These are phyloP conservation scores for Lytechinus variegatus DNA, from an alignment of 35 echinoderm and acorn worm genomes.

Conservation along the genomic window DNA sequence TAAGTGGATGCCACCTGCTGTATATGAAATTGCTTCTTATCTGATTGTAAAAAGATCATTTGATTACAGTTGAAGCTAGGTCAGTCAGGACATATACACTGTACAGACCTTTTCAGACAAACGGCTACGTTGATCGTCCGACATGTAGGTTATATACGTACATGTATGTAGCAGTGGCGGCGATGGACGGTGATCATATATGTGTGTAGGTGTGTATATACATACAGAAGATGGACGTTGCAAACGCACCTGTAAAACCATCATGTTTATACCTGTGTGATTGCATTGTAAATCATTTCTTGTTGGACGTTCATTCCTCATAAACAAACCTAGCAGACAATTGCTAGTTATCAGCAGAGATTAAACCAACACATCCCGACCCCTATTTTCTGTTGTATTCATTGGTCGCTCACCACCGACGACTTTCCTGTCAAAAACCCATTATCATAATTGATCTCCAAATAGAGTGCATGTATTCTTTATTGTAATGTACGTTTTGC, in stretches of 20 bases:
- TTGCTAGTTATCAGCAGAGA: neutral
- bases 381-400: neutral
- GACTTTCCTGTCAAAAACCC: constrained; percentile 37
- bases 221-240: neutral
- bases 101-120: constrained; percentile 6
- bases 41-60: constrained; percentile 50
- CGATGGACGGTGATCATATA: neutral
- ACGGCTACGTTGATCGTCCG: neutral
- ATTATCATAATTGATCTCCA: constrained; percentile 55
- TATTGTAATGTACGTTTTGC: constrained; percentile 36
- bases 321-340: neutral
- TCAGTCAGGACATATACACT: neutral
- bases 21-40: constrained; percentile 49
- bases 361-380: neutral
- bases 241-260: neutral
- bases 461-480: constrained; percentile 48
- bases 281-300: neutral
- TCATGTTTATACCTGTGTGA: neutral
- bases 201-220: neutral
- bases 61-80: constrained; percentile 48
- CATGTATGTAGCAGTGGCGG: neutral
- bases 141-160: neutral
- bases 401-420: neutral
- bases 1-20: constrained; percentile 46
- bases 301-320: neutral